These are phyloP conservation scores for Pristionchus arcanus DNA, from an alignment of 2,888 invertebrate genomes.

Conservation along the genomic window DNA sequence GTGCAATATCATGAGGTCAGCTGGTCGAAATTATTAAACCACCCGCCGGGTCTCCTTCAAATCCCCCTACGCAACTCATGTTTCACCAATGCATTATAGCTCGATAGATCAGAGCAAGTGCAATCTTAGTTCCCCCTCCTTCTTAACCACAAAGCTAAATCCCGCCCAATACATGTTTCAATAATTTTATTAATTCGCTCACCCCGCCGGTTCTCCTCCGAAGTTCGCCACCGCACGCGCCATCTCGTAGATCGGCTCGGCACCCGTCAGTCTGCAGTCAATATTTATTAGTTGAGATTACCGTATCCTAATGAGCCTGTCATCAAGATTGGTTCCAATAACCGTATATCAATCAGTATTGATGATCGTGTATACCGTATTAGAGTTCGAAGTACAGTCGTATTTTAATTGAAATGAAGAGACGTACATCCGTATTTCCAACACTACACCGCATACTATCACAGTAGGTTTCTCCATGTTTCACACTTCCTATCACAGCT, in stretches of 20 bases:
- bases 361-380: background rate
- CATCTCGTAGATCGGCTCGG: slow-evolving; percentile 59
- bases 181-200: background rate
- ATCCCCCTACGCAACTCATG: background rate
- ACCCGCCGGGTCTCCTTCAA: background rate
- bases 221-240: slow-evolving; percentile 66
- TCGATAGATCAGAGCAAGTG: background rate
- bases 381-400: background rate
- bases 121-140: background rate
- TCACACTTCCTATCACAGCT: background rate
- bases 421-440: too few species aligned
- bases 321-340: background rate
- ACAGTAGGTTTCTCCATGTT: background rate
- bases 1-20: too few species aligned
- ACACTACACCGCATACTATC: too few species aligned
- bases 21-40: too few species aligned
- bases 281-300: background rate
- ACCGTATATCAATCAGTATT: too few species aligned
- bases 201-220: slow-evolving; percentile 69
- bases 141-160: background rate
- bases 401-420: too few species aligned
- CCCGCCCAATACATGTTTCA: background rate
- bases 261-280: slow-evolving; percentile 44
- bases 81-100: too few species aligned
- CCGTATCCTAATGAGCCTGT: background rate